phyloP scores from a whole-genome alignment of 2,888 invertebrate species.

The Papilio elwesi region DNA sequence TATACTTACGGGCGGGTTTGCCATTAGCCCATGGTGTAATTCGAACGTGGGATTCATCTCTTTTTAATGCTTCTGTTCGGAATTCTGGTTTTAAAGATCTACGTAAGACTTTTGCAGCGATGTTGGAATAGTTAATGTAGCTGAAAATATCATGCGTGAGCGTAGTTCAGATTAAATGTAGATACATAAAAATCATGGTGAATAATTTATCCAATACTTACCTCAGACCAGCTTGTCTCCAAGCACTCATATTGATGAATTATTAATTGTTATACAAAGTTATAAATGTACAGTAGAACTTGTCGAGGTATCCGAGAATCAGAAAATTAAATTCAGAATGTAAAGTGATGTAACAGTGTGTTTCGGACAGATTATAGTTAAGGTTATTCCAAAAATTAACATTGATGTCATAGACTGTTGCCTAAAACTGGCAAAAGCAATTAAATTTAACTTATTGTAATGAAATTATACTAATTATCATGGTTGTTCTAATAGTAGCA shows the following conservation, averaged over 20 bases:
- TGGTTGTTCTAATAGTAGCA: too few relatives aligned
- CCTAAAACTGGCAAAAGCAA: not conserved
- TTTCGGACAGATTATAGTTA: conserved; percentile 1
- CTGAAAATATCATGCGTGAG: conserved; percentile 80
- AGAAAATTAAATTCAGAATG: conserved; percentile 48
- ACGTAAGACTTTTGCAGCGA: conserved; percentile 93
- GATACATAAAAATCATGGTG: conserved; percentile 1
- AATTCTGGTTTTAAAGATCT: conserved; percentile 91
- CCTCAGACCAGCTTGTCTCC: conserved; percentile 94
- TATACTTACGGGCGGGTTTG: conserved; percentile 90
- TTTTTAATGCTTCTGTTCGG: conserved; percentile 88
- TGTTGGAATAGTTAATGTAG: conserved; percentile 98
- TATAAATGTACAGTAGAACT: conserved; percentile 46
- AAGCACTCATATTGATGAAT: conserved; percentile 87
- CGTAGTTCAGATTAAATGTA: conserved; percentile 2
- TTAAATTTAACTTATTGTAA: not conserved
- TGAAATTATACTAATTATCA: not conserved
- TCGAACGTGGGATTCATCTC: conserved; percentile 90
- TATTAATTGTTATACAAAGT: not conserved
- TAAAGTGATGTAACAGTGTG: conserved; percentile 58
- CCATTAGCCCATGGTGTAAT: conserved; percentile 96
- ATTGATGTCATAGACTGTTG: not conserved
- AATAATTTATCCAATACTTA: conserved; percentile 74
- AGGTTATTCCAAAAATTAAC: not conserved
- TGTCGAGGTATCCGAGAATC: conserved; percentile 39